phyloP scores from a whole-genome alignment of 92 coral and sea anemone genomes.

The Nematostella vectensis region DNA sequence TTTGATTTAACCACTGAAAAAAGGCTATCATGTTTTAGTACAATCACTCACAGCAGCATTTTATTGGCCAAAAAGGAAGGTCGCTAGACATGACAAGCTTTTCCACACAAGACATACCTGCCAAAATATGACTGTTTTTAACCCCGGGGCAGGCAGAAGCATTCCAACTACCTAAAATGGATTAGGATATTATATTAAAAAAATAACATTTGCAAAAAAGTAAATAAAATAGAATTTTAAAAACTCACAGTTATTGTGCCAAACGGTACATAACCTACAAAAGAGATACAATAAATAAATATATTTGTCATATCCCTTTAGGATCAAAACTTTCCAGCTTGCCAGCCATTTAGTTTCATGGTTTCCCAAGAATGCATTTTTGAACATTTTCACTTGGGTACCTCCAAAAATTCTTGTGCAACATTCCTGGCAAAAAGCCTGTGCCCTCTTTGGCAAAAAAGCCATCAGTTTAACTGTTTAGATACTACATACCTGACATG shows the following conservation, averaged over 20 bases:
- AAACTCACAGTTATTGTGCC: conserved; percentile 84
- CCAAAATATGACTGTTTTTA: conserved; percentile 93
- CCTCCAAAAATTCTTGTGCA: no score
- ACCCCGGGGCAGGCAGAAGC: conserved; percentile 85
- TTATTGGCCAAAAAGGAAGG: no score
- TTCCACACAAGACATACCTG: no score
- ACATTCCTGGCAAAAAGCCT: no score
- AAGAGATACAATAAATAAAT: conserved; percentile 1
- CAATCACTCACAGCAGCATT: no score
- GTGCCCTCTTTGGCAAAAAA: no score
- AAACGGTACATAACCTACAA: conserved; percentile 89
- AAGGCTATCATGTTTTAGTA: background rate
- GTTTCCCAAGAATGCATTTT: no score
- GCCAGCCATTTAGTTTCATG: no score
- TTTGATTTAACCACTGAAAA: conserved; percentile 88
- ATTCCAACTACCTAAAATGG: conserved; percentile 81
- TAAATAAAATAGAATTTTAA: conserved; percentile 4
- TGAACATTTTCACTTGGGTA: no score
- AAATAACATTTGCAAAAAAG: background rate
- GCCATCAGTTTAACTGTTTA: no score
- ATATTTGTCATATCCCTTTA: background rate
- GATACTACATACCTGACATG: conserved; percentile 85
- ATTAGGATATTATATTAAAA: background rate
- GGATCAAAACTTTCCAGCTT: background rate
- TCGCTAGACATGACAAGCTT: no score